Percentiles rank a stretch among this genome's conserved stretches.
Conservation (phyloP, 2,113 vertebrate genomes). For the Cheilinus undulatus region DNA sequence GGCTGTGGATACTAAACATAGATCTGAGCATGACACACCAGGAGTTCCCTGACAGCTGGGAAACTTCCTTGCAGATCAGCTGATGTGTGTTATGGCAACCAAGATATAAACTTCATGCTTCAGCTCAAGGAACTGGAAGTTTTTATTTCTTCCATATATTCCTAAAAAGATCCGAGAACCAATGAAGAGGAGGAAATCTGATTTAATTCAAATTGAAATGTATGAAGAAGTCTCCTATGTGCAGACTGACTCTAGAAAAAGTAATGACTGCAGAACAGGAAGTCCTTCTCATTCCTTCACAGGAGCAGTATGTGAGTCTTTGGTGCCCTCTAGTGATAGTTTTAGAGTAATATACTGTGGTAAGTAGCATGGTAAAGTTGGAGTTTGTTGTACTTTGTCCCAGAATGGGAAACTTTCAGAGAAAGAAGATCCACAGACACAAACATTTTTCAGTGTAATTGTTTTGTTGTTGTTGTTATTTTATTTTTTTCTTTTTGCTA, state of each 20-base stretch:
- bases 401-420: too few species aligned
- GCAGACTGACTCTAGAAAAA: background rate
- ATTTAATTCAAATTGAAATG: too few species aligned
- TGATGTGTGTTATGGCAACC: conserved; percentile 41
- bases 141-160: background rate
- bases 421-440: too few species aligned
- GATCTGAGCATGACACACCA: conserved; percentile 30
- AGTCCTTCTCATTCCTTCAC: background rate
- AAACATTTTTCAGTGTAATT: too few species aligned
- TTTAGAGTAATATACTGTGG: background rate
- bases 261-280: background rate
- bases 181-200: background rate
- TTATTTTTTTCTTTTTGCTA: too few species aligned
- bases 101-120: background rate
- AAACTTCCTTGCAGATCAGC: conserved; percentile 35
- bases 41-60: conserved; percentile 56
- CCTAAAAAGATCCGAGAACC: background rate
- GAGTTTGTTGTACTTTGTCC: background rate
- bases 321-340: conserved; percentile 15
- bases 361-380: background rate
- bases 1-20: conserved; percentile 38
- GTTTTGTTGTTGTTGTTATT: too few species aligned
- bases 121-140: conserved; percentile 5
- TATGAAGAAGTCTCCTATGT: too few species aligned
- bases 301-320: background rate